Base-by-base conservation (phyloP, 1,140 invertebrate genomes). In the Campodea augens region DNA sequence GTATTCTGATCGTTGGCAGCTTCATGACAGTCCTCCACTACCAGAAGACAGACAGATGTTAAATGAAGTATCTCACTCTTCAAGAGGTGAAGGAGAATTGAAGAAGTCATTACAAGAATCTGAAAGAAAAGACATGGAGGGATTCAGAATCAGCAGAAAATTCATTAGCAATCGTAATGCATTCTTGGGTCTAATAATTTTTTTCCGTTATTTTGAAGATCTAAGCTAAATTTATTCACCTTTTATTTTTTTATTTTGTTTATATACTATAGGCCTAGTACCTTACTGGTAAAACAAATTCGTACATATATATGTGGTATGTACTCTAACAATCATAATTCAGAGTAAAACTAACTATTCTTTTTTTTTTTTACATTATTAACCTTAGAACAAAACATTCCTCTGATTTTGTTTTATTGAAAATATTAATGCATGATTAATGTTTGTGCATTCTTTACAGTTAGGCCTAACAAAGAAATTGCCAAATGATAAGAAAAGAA, bases 11-110 rank as follows among this genome's bases (percentile, higher is more conserved):
- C 65, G 22, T 62, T 57, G 10, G 65, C 54, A 29, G 70, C 69
- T 51, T 71, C 64, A 57, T 85, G 81, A 61, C 85, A 89, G 56
- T 90, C 77, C 59, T 92, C 84, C 25, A 91, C 65, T 41, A 91
- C 71, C 13, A 91, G 54, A 44, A 91, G 62, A 62, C 81, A 80
- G 23, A 89, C 66, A 40, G 70, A 54, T 24, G 55, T 55, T 23
- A 77, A 59, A 27, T 57, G 49, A 19, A 79, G 53, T 45, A 68
- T 63, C 19, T 63, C 62, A 43, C 64, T 51, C 23, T 55, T 42
- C 4, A 91, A 54, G 23, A 78, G 54, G 45, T 73, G 56, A 36
- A 66, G 50, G 52, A 81, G 78, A 22, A 77, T 58, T 56, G 78
- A 65, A 25, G 72, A 63, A n/a, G 76, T 78, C 58, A 77, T 70